Evolutionary conservation across 1,140 invertebrate genomes (phyloP).

Genomic region (Drosophila saltans): DNA sequence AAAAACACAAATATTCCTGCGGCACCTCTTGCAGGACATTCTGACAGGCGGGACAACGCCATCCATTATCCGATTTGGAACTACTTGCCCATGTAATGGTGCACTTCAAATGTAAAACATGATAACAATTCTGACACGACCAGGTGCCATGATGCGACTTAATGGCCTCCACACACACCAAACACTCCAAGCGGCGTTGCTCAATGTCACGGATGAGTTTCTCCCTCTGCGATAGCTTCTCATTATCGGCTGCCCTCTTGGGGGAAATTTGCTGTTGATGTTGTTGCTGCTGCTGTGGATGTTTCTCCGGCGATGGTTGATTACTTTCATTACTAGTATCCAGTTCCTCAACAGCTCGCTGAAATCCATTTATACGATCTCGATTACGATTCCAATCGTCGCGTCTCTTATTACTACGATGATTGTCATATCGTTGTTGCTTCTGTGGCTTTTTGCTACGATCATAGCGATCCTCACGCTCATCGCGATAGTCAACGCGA

Average conservation of each 20-base stretch:
- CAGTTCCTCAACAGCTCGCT: slow-evolving; percentile 62
- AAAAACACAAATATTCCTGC: slow-evolving; percentile 91
- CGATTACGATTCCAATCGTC: slow-evolving; percentile 82
- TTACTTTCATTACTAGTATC: slow-evolving; percentile 79
- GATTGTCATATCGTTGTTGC: slow-evolving; percentile 79
- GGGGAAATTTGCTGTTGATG: slow-evolving; percentile 66
- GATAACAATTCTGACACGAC: slow-evolving; percentile 95
- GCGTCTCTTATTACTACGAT: slow-evolving; percentile 78
- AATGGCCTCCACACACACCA: slow-evolving; percentile 95
- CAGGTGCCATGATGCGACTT: slow-evolving; percentile 91
- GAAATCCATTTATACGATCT: slow-evolving; percentile 76
- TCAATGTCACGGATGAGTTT: slow-evolving; percentile 91
- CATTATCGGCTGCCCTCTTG: slow-evolving; percentile 56
- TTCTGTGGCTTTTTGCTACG: slow-evolving; percentile 68
- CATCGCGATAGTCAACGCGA: slow-evolving; percentile 63
- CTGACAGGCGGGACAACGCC: slow-evolving; percentile 97
- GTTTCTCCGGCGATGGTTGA: slow-evolving; percentile 74
- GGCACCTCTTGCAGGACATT: slow-evolving; percentile 88
- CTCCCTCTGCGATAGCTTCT: slow-evolving; percentile 87
- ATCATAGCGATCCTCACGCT: slow-evolving; percentile 50
- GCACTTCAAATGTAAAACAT: slow-evolving; percentile 95
- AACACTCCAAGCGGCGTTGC: slow-evolving; percentile 92
- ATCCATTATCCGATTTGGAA: slow-evolving; percentile 90
- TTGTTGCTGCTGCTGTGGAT: slow-evolving; percentile 66
- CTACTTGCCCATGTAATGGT: slow-evolving; percentile 95